Percentiles rank a stretch among this genome's conserved stretches.
phyloP scores from a whole-genome alignment of 2,113 vertebrate genomes.

The Heterotilapia buettikoferi region DNA sequence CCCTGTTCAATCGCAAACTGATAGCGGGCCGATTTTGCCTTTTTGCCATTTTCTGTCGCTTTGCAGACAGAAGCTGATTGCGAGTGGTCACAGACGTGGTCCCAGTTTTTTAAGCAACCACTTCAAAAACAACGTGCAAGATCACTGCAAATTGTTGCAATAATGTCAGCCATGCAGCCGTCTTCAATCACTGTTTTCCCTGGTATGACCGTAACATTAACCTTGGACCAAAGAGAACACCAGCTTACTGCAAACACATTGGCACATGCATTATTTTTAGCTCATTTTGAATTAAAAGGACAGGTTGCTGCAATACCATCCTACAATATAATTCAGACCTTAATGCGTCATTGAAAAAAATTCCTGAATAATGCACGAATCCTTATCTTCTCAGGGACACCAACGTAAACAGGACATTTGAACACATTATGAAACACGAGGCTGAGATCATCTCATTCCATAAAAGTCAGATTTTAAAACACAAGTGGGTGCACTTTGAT shows the following conservation, averaged over 20 bases:
- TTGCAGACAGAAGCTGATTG: background rate
- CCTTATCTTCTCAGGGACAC: background rate
- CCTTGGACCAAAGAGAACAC: background rate
- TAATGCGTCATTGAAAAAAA: background rate
- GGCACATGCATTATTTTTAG: background rate
- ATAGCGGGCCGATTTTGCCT: background rate
- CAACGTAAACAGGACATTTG: background rate
- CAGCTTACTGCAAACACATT: background rate
- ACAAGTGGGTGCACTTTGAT: background rate
- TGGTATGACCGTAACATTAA: background rate
- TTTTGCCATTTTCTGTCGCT: background rate
- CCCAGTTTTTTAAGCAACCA: background rate
- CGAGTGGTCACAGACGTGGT: background rate
- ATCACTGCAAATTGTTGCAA: background rate
- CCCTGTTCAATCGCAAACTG: background rate
- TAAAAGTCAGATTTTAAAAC: background rate
- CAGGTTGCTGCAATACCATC: background rate
- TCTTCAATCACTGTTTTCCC: background rate
- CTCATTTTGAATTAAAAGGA: background rate
- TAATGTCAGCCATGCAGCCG: fast-evolving
- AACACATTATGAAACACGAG: background rate
- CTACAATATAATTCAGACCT: background rate
- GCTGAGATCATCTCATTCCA: background rate
- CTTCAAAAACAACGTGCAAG: background rate
- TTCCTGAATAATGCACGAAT: background rate